phyloP scores from a whole-genome alignment of 2,888 invertebrate genomes.

The Callimorpha dominula region DNA sequence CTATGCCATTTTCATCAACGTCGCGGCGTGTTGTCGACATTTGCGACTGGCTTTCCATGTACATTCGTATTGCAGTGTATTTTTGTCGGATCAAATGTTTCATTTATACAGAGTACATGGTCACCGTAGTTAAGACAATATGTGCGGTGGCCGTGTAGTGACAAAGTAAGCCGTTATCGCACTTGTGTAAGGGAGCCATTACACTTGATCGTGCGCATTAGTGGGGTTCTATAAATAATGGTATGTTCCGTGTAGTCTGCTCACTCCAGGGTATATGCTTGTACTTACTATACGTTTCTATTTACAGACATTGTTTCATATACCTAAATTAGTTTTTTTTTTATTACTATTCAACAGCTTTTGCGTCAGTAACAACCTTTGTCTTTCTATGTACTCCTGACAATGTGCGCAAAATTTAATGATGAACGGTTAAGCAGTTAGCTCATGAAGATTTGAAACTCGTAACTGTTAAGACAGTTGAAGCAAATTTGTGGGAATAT shows the following conservation, averaged over 20 bases:
- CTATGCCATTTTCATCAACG: no score
- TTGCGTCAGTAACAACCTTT: no score
- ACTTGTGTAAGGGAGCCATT: slow-evolving; percentile 15
- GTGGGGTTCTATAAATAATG: slow-evolving; percentile 1
- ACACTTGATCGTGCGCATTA: slow-evolving; percentile 16
- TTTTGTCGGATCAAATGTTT: not conserved
- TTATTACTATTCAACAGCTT: no score
- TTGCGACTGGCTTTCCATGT: no score
- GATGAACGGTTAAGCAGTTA: no score
- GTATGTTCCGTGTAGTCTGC: not conserved
- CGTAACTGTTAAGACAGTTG: not conserved
- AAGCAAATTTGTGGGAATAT: not conserved
- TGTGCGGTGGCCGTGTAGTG: slow-evolving; percentile 9
- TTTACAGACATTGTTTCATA: not conserved
- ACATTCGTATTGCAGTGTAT: no score
- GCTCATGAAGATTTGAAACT: not conserved
- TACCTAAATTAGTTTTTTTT: not conserved
- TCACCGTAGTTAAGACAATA: slow-evolving; percentile 7
- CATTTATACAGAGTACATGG: not conserved
- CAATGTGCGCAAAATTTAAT: no score
- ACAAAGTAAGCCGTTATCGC: slow-evolving; percentile 14
- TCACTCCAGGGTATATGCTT: no score
- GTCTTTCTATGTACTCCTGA: no score
- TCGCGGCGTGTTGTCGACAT: no score
- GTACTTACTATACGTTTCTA: not conserved